These are phyloP conservation scores for Sorex maritimensis DNA, from an alignment of 2,797 vertebrate species.

Conservation along the genomic window DNA sequence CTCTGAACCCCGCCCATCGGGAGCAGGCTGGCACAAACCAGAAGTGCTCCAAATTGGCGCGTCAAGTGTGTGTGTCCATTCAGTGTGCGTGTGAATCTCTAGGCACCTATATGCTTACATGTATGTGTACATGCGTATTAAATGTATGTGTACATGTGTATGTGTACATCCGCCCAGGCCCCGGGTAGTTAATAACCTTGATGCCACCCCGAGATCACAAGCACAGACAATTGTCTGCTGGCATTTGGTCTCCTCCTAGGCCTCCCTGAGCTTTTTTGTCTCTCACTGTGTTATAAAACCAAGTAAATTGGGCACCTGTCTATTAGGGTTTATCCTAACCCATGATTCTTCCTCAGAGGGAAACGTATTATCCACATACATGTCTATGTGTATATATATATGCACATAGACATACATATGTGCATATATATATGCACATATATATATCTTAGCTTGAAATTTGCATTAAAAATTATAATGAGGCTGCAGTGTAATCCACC, in stretches of 20 bases:
- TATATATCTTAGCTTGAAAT: neutral
- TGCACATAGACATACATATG: too few species aligned
- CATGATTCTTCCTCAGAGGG: neutral
- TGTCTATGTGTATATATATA: too few species aligned
- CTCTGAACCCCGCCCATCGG: neutral
- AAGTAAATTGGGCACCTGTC: neutral
- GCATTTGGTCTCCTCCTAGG: neutral
- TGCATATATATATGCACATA: too few species aligned
- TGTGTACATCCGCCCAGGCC: neutral
- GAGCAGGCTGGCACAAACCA: neutral
- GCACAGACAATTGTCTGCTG: neutral
- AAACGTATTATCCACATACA: too few species aligned
- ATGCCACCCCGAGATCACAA: neutral
- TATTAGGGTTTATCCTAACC: neutral
- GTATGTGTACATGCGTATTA: neutral
- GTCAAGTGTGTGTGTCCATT: neutral
- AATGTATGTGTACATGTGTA: neutral
- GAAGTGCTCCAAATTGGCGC: neutral
- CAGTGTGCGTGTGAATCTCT: neutral
- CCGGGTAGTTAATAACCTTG: constrained; percentile 7
- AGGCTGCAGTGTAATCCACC: neutral
- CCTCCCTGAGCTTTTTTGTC: neutral
- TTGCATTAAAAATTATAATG: constrained; percentile 41
- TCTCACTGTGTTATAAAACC: neutral
- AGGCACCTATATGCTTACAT: neutral